Percentiles rank a stretch among this genome's conserved stretches.
Conservation (phyloP, 2,113 vertebrate genomes). For the Pluvialis apricaria region DNA sequence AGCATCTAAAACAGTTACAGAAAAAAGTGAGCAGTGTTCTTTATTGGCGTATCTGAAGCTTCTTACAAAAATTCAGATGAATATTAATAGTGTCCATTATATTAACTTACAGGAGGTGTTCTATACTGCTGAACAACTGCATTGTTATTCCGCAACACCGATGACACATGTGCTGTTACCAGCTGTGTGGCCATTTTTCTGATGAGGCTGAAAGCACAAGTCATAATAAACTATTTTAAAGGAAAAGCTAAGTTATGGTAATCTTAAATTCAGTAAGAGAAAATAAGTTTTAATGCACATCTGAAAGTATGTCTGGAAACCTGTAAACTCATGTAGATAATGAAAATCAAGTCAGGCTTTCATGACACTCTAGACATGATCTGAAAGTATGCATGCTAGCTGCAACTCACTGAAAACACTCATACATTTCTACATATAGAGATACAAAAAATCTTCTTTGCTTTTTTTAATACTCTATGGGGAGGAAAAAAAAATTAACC, state of each 20-base stretch:
- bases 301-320: neutral
- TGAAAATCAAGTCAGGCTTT: neutral
- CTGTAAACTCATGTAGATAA: neutral
- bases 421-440: neutral
- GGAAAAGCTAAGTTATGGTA: neutral
- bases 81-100: neutral
- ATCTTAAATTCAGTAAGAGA: neutral
- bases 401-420: neutral
- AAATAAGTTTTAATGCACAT: neutral
- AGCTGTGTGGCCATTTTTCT: slow-evolving; percentile 94
- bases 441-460: neutral
- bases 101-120: slow-evolving; percentile 77
- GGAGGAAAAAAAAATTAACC: neutral
- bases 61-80: neutral
- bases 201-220: slow-evolving; percentile 78
- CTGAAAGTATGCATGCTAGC: neutral
- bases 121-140: slow-evolving; percentile 74
- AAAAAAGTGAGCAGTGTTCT: neutral
- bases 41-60: neutral
- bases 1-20: neutral
- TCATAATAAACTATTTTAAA: neutral
- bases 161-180: slow-evolving; percentile 92
- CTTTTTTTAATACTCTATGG: neutral
- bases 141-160: slow-evolving; percentile 79
- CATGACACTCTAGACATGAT: neutral